Evolutionary conservation across 2,888 invertebrate species (phyloP).

Genomic region (Steromphala cineraria): DNA sequence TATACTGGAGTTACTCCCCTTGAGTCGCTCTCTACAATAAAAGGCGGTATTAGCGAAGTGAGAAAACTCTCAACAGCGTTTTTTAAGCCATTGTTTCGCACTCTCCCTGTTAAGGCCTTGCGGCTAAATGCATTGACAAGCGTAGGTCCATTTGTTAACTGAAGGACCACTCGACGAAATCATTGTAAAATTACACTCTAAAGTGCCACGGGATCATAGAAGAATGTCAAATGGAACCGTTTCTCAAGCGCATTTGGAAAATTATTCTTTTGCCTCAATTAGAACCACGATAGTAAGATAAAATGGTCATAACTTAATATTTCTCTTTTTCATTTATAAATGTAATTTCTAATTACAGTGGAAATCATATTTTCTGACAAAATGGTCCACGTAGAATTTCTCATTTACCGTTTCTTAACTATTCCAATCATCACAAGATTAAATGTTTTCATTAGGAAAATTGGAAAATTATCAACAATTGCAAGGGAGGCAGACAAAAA

Average conservation of each 20-base stretch:
- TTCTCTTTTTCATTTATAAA: neutral
- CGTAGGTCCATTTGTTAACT: slow-evolving; percentile 9
- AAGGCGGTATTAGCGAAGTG: slow-evolving; percentile 16
- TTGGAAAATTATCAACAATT: neutral
- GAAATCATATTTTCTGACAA: neutral
- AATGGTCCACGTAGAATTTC: neutral
- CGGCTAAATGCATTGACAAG: neutral
- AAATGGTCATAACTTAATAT: neutral
- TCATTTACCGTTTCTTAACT: neutral
- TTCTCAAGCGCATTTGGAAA: neutral
- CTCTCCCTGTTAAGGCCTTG: neutral
- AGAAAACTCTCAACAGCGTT: neutral
- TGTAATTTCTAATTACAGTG: neutral
- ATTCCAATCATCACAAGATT: neutral
- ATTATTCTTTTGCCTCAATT: neutral
- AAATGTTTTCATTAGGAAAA: neutral
- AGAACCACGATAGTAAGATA: neutral
- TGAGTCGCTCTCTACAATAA: slow-evolving; percentile 9
- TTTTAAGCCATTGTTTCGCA: slow-evolving; percentile 6
- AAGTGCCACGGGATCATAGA: neutral
- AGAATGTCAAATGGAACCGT: neutral
- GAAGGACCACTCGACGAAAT: neutral
- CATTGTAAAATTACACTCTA: slow-evolving; percentile 6
- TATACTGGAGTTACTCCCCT: slow-evolving; percentile 2
- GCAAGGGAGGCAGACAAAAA: neutral